Base-by-base conservation (phyloP, 2,888 invertebrate genomes). In the Drosophila subsilvestris region DNA sequence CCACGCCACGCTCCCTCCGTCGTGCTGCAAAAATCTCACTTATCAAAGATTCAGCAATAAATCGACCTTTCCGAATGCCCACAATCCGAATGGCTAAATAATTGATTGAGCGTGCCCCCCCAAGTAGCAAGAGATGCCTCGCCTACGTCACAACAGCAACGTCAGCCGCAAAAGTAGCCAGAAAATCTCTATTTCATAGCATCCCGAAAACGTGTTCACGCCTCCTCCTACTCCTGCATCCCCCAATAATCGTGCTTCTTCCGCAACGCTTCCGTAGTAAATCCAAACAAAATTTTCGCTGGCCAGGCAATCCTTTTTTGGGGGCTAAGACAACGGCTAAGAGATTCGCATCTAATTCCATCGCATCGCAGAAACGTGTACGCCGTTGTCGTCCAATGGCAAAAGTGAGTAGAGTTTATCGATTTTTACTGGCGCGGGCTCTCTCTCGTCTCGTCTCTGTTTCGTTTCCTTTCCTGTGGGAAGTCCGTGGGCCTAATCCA, bases 361-460 rank as follows among this genome's bases (percentile, higher is more conserved):
- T n/a, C 37, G 37, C 56, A 61, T 56, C 66, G 49, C 50, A 44
- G 45, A 51, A 57, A 63, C 77, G 65, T 75, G 56, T 53, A 53
- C 62, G 62, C 63, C n/a, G n/a, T n/a, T n/a, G 49, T 22, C 56
- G 45, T 63, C 67, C 67, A 65, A 81, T 76, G 83, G 72, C 75
- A 73, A 54, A 82, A 59, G 89, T 89, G 72, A 84, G 89, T 84
- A 85, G 71, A 77, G 56, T 48, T 53, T 84, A 84, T 84, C 67
- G 84, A 84, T 84, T 84, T 89, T 88, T 83, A 67, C 72, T 70
- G 45, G 59, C 65, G 51, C 59, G 58, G 57, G 68, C 61, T 70
- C 65, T 76, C 55, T 61, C 54, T 49, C n/a, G n/a, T n/a, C n/a
- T n/a, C n/a, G n/a, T n/a, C n/a, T n/a, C n/a, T n/a, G n/a, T 37